phyloP scores from a whole-genome alignment of 2,113 vertebrate genomes.

The Eclectus roratus region DNA sequence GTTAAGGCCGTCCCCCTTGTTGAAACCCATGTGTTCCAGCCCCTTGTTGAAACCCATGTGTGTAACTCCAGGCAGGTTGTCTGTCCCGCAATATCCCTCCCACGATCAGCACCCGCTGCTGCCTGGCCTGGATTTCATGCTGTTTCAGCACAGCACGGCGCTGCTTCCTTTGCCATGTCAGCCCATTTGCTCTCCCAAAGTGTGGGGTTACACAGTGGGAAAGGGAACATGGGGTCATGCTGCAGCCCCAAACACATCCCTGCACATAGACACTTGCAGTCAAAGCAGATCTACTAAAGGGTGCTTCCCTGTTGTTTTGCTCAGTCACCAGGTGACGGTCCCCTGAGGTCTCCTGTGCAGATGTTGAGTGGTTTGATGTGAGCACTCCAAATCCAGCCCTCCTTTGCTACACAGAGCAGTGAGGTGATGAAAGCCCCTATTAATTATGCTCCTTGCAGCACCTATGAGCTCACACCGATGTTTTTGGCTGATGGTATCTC shows the following conservation, averaged over 20 bases:
- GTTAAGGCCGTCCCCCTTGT: not conserved
- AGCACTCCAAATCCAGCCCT: not conserved
- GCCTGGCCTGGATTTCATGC: not conserved
- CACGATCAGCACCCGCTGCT: not conserved
- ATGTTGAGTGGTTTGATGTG: not conserved
- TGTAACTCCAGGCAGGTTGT: not conserved
- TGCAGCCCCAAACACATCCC: not conserved
- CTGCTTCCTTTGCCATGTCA: not conserved
- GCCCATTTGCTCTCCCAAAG: not conserved
- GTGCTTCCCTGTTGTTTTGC: not conserved
- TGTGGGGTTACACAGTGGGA: not conserved
- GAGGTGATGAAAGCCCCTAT: not conserved
- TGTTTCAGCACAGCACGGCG: not conserved
- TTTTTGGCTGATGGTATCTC: not conserved
- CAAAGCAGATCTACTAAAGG: not conserved
- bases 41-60: not conserved
- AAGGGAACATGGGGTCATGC: not conserved
- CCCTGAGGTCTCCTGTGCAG: not conserved
- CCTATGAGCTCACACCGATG: not conserved
- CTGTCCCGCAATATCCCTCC: not conserved
- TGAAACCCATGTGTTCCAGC: not conserved
- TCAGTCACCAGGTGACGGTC: accelerated
- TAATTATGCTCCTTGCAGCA: not conserved
- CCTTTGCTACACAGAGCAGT: not conserved
- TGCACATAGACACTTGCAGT: not conserved